Percentiles rank a stretch among this genome's conserved stretches.
Evolutionary conservation across 92 coral and sea anemone species (phyloP).

Genomic region (Palythoa grandiflora): DNA sequence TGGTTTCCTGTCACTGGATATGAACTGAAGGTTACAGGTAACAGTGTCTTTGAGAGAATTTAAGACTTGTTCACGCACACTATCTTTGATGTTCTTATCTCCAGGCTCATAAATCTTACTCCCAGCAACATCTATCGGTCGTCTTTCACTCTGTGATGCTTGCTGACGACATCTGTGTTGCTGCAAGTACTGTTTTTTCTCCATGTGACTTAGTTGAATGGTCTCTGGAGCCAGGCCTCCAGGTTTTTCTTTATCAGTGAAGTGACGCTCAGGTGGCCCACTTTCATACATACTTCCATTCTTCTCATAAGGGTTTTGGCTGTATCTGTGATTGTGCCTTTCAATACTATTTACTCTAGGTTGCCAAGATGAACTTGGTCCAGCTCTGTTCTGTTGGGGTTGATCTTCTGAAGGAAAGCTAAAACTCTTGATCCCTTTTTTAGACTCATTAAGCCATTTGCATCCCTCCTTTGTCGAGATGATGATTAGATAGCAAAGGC

Average conservation of each 20-base stretch:
- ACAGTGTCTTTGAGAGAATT: slow-evolving; percentile 25
- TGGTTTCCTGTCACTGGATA: not conserved
- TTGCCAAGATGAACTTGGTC: not conserved
- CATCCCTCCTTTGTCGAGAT: slow-evolving; percentile 51
- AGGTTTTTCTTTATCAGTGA: slow-evolving; percentile 11
- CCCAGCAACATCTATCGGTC: slow-evolving; percentile 48
- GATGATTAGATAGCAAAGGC: slow-evolving; percentile 58
- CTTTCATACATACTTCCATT: too few species aligned
- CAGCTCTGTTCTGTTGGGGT: not conserved
- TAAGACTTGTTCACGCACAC: not conserved
- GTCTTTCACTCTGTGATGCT: not conserved
- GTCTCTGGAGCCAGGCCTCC: not conserved
- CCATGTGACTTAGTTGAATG: not conserved
- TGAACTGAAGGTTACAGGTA: slow-evolving; percentile 15
- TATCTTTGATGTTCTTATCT: slow-evolving; percentile 41
- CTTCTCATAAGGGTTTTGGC: too few species aligned
- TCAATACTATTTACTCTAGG: too few species aligned
- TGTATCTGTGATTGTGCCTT: too few species aligned
- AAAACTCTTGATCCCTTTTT: not conserved
- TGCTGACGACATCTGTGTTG: not conserved
- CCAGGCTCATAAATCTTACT: slow-evolving; percentile 58
- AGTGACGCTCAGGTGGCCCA: slow-evolving; percentile 18
- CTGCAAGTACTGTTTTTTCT: not conserved
- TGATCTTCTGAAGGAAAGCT: not conserved
- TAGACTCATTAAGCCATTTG: not conserved